Base-by-base conservation (phyloP, 2,113 vertebrate species). In the Rhinolophus sinicus region DNA sequence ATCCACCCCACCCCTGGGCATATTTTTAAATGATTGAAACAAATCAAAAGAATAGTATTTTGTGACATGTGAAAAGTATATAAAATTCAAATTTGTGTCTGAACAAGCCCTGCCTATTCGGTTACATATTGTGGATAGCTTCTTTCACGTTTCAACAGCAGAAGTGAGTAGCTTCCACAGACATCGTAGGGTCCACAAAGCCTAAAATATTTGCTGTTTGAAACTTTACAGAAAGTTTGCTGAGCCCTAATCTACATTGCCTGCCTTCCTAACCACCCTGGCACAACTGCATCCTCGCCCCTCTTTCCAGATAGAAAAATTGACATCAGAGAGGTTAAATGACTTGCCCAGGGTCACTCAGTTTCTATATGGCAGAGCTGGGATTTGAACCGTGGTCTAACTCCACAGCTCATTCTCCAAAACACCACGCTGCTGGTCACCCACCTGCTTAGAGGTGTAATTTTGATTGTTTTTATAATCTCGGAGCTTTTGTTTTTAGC, bases 331-430 rank as follows among this genome's bases (percentile, higher is more conserved):
- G 64, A 93, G 35, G 81, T 77, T 88, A 69, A 90, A 64, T 69
- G 72, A 84, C 14, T 70, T 72, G 60, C 16, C 28, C 7, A 64
- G 52, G 6, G 26, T 89, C 10, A 7, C 21, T 80, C 35, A 76
- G 52, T 85, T 88, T 84, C 69, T 83, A 77, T 77, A 72, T 0
- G 3, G 50, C 40, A 38, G 54, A 87, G 38, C 47, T 93, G 54
- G 54, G 83, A 83, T 81, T 24, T 76, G 93, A 96, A 94, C 50
- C 30, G 13, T 62, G 26, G 28, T 75, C 56, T 88, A 35, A 85
- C 73, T 93, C 60, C 44, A 64, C 3, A 52, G 38, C 28, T 64
- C 58, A 83, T 21, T 77, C 24, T 76, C 38, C 22, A 84, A 96
- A 92, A 85, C 24, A 47, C 60, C 33, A 35, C 10, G 15, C 70